Base-by-base conservation (phyloP, 2,888 invertebrate species). In the Phyllotreta cruciferae region DNA sequence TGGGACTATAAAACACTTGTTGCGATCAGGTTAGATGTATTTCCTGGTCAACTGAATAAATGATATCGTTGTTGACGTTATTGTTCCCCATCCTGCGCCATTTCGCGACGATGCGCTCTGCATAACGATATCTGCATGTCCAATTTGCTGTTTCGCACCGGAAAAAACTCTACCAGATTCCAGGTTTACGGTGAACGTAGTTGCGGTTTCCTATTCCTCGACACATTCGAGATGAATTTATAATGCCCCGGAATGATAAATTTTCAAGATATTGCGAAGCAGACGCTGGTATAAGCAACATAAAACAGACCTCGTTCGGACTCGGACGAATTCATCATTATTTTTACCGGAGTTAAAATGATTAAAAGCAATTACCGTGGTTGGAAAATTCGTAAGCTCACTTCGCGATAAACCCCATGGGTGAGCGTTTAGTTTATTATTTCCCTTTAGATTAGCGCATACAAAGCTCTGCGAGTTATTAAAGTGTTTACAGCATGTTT, bases 11-110 rank as follows among this genome's bases (percentile, higher is more conserved):
- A 67, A 68, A 70, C 71, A 71, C 71, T 71, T 71, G 71, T 71
- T 71, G 70, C 65, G 64, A 68, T 67, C 69, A 67, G 63, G 67
- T 67, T 66, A 61, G 66, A 69, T 71, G 69, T 71, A 67, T 67
- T 71, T 63, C 57, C 62, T 52, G 57, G 61, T 56, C 69, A 58
- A 61, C 60, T 63, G 60, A 67, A 70, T 65, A 66, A 67, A 64
- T 62, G 54, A 56, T 60, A 57, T 56, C 56, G 56, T 56, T 57
- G 56, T 53, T 35, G 55, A 49, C 53, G 57, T 64, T 61, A 64
- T 57, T 57, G 60, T 64, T 56, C 61, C 56, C 56, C 39, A 24
- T 44, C 34, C 62, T 53, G 24, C 49, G 44, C 56, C 53, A 60
- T 60, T 50, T 64, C 57, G 54, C 52, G 8, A 13, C 57, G 49